Evolutionary conservation across 1,140 invertebrate species (phyloP).

Genomic region (Temnothorax curvispinosus): DNA sequence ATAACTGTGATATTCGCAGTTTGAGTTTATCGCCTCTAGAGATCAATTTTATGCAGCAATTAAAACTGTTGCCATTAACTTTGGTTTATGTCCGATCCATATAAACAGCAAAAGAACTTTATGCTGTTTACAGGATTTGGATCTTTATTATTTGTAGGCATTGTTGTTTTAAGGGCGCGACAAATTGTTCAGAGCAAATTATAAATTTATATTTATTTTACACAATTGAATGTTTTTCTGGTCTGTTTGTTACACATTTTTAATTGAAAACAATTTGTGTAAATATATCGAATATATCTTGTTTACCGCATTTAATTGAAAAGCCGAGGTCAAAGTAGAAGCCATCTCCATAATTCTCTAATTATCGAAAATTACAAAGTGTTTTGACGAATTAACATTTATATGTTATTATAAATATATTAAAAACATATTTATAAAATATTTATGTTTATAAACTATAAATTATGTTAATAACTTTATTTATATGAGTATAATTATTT

Average conservation of each 20-base stretch:
- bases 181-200: not conserved
- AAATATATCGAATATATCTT: not conserved
- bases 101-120: slow-evolving; percentile 4
- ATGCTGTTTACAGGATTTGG: not conserved
- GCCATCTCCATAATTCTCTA: not conserved
- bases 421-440: not conserved
- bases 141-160: not conserved
- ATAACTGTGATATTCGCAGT: slow-evolving; percentile 22
- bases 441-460: not conserved
- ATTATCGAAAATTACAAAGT: not conserved
- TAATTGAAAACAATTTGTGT: not conserved
- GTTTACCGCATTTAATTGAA: not conserved
- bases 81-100: not conserved
- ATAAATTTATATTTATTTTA: not conserved
- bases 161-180: not conserved
- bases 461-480: too few relatives aligned
- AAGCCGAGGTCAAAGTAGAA: not conserved
- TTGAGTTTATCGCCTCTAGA: not conserved
- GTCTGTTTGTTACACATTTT: not conserved
- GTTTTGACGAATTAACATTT: not conserved
- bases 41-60: slow-evolving; percentile 7
- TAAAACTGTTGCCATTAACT: slow-evolving; percentile 5
- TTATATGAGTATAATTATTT: not conserved
- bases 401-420: not conserved
- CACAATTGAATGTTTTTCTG: not conserved